These are phyloP conservation scores for Drosophila sechellia DNA, from an alignment of 1,140 invertebrate genomes.

Conservation along the genomic window DNA sequence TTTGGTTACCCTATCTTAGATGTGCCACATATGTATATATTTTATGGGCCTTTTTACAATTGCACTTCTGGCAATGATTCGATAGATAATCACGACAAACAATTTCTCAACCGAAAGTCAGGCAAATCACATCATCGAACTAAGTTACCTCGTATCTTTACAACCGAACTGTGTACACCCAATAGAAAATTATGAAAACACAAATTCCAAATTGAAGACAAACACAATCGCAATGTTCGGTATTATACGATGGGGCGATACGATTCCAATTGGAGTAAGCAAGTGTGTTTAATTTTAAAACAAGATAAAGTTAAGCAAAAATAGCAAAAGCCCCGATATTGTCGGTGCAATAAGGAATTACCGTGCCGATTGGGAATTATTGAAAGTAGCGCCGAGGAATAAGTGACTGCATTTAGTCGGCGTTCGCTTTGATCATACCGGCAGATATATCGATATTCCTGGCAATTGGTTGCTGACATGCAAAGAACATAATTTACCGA, in stretches of 20 bases:
- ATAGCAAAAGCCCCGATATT: constrained; percentile 49
- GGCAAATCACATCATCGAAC: constrained; percentile 41
- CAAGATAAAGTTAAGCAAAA: constrained; percentile 60
- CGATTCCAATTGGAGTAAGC: constrained; percentile 34
- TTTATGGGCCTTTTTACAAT: background rate
- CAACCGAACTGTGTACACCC: constrained; percentile 20
- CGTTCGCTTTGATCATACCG: constrained; percentile 44
- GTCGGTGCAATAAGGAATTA: constrained; percentile 51
- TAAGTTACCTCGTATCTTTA: constrained; percentile 27
- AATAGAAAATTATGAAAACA: constrained; percentile 47
- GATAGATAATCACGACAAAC: constrained; percentile 23
- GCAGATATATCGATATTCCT: constrained; percentile 35
- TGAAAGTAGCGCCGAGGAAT: constrained; percentile 22
- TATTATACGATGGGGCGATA: constrained; percentile 34
- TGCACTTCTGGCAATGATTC: constrained; percentile 8
- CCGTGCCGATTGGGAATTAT: constrained; percentile 66
- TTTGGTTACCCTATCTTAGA: background rate
- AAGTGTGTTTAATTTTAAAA: constrained; percentile 78
- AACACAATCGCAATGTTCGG: constrained; percentile 45
- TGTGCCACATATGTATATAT: background rate
- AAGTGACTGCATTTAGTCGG: constrained; percentile 51
- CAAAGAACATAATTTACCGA: constrained; percentile 80
- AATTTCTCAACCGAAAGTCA: constrained; percentile 8
- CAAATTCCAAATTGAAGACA: constrained; percentile 43
- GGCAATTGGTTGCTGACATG: constrained; percentile 81